phyloP scores from a whole-genome alignment of 2,113 vertebrate species.

The Edolisoma coerulescens region DNA sequence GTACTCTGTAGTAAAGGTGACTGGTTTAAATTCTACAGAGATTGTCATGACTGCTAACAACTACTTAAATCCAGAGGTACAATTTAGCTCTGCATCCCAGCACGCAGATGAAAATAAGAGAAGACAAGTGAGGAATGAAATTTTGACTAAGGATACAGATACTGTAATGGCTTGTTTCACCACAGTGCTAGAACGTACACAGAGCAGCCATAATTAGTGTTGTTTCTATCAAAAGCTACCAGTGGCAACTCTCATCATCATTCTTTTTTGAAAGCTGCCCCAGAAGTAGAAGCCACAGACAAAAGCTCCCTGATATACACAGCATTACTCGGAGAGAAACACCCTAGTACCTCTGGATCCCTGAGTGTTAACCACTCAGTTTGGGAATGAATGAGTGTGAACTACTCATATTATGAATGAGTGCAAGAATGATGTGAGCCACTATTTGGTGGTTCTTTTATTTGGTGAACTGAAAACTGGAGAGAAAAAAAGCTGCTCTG shows the following conservation, averaged over 20 bases:
- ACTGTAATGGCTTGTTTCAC: not conserved
- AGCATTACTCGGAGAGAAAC: not conserved
- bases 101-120: not conserved
- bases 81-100: not conserved
- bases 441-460: not conserved
- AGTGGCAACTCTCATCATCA: not conserved
- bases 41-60: not conserved
- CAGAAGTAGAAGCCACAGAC: not conserved
- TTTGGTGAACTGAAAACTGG: not conserved
- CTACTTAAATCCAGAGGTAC: not conserved
- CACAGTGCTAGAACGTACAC: not conserved
- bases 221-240: not conserved
- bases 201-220: not conserved
- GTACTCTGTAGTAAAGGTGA: not conserved
- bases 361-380: not conserved
- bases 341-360: not conserved
- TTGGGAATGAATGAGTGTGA: not conserved
- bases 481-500: fast-evolving
- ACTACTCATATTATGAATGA: not conserved
- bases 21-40: not conserved
- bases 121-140: not conserved
- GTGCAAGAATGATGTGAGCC: not conserved
- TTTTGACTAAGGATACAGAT: not conserved
- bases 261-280: not conserved
- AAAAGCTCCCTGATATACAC: not conserved